phyloP scores from a whole-genome alignment of 2,888 invertebrate genomes.

The Gortyna flavago region DNA sequence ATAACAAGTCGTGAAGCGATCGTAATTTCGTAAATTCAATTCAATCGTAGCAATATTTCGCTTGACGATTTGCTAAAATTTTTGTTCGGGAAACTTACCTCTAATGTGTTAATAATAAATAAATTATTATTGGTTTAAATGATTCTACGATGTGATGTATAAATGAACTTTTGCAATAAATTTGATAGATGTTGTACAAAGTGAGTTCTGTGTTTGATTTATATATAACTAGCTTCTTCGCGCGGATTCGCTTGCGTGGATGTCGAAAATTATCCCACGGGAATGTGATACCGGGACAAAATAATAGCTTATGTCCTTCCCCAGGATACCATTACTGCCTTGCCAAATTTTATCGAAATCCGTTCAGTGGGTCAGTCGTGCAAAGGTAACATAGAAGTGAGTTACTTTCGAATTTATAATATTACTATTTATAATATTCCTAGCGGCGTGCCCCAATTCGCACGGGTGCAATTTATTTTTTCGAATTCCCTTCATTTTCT shows the following conservation, averaged over 20 bases:
- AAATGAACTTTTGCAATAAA: slow-evolving; percentile 56
- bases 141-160: slow-evolving; percentile 40
- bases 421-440: background rate
- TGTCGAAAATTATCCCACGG: background rate
- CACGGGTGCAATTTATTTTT: too few relatives aligned
- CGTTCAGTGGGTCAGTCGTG: background rate
- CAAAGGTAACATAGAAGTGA: background rate
- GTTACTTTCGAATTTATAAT: background rate
- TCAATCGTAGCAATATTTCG: background rate
- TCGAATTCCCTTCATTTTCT: too few relatives aligned
- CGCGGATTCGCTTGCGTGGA: background rate
- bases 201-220: slow-evolving; percentile 28
- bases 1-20: background rate
- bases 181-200: slow-evolving; percentile 47
- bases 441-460: too few relatives aligned
- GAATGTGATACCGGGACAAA: background rate
- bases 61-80: background rate
- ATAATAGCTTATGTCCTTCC: background rate
- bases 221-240: background rate
- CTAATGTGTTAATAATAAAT: slow-evolving; percentile 1
- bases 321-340: background rate
- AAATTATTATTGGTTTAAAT: slow-evolving; percentile 30
- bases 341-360: background rate
- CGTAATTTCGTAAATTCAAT: too few relatives aligned
- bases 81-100: background rate